These are phyloP conservation scores for Dasysyrphus albostriatus DNA, from an alignment of 2,888 invertebrate species.

Conservation along the genomic window DNA sequence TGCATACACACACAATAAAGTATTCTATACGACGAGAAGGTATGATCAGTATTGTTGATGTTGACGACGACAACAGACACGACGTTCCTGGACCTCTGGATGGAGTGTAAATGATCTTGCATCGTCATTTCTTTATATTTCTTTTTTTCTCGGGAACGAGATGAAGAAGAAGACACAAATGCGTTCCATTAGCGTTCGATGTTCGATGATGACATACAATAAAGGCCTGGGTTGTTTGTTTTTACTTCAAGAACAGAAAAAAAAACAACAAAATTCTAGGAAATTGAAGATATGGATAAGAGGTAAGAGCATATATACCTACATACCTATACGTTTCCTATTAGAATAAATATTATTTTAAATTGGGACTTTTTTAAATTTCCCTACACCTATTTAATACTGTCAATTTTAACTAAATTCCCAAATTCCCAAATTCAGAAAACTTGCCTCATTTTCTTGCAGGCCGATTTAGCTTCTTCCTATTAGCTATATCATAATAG, in stretches of 20 bases:
- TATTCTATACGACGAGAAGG: background rate
- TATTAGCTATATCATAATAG: too few species aligned
- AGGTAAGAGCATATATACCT: too few species aligned
- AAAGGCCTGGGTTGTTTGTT: background rate
- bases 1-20: slow-evolving; percentile 9
- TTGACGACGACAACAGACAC: background rate
- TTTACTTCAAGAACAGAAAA: background rate
- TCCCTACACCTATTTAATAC: too few species aligned
- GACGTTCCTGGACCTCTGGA: slow-evolving; percentile 10
- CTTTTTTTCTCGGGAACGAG: slow-evolving; percentile 8
- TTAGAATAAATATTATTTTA: background rate
- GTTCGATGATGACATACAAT: slow-evolving; percentile 3
- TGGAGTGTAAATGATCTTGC: slow-evolving; percentile 57
- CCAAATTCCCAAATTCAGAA: too few species aligned
- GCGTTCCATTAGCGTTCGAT: slow-evolving; percentile 17
- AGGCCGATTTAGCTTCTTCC: too few species aligned
- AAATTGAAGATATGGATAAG: background rate
- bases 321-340: background rate
- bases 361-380: background rate
- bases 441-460: too few species aligned
- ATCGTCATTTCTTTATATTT: slow-evolving; percentile 16
- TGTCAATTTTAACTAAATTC: too few species aligned
- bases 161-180: slow-evolving; percentile 28
- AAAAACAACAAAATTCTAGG: background rate
- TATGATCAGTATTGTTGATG: slow-evolving; percentile 35